A percentile compares a stretch with the other conserved stretches of the same genome.
phyloP scores from a whole-genome alignment of 2,113 vertebrate species.

The Channa argus region DNA sequence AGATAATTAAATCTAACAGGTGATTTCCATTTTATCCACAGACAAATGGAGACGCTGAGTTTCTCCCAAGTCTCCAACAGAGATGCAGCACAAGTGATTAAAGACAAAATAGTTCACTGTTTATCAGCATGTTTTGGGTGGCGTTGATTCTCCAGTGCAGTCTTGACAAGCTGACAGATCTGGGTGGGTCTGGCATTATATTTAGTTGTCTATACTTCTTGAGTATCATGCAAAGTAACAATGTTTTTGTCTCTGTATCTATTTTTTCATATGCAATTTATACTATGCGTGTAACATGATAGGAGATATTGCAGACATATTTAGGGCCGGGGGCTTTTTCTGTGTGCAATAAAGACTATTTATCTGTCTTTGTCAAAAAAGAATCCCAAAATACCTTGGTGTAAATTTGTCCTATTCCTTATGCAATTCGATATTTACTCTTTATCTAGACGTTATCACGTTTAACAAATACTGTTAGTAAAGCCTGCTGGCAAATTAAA shows the following conservation, averaged over 20 bases:
- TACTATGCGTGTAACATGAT: constrained; percentile 14
- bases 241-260: constrained; percentile 12
- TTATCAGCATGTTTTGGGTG: constrained; percentile 36
- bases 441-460: too few relatives aligned
- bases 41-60: constrained; percentile 81
- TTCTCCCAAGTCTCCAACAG: not conserved
- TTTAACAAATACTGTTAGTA: too few relatives aligned
- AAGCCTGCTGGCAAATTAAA: too few relatives aligned
- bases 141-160: constrained; percentile 16
- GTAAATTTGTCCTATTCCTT: too few relatives aligned
- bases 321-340: constrained; percentile 73
- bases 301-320: constrained; percentile 8
- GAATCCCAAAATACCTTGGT: too few relatives aligned
- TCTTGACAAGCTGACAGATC: constrained; percentile 15
- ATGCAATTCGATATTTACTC: too few relatives aligned
- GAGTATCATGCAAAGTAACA: too few relatives aligned
- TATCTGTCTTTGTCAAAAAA: constrained; percentile 11
- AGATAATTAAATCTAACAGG: not conserved
- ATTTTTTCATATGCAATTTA: not conserved
- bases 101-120: not conserved
- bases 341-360: constrained; percentile 77
- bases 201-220: too few relatives aligned
- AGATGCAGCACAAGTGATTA: constrained; percentile 11
- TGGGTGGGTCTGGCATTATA: constrained; percentile 6
- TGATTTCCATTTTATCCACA: constrained; percentile 40